Conservation (phyloP, 2,797 vertebrate species). For the Hafferia zeledoni region DNA sequence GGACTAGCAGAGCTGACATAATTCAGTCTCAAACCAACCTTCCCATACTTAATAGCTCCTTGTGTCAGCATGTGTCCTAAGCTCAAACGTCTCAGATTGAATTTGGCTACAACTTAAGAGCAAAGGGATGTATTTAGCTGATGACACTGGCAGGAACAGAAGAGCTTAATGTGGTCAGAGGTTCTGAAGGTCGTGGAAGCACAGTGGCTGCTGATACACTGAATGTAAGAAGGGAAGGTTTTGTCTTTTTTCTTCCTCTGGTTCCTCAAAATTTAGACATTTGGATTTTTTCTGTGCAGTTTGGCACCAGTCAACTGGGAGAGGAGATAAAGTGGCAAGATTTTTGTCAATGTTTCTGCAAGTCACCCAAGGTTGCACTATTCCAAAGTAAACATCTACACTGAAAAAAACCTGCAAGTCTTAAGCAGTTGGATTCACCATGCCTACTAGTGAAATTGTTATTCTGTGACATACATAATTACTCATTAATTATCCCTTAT, state of each 20-base stretch:
- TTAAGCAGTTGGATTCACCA: not conserved
- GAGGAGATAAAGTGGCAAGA: not conserved
- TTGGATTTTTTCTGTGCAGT: not conserved
- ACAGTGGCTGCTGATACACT: not conserved
- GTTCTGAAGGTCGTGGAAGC: not conserved
- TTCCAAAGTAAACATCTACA: not conserved
- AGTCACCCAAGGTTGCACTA: not conserved
- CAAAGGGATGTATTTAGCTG: not conserved
- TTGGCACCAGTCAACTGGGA: not conserved
- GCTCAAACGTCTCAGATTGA: not conserved
- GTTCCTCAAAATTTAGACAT: not conserved
- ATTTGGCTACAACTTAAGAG: not conserved
- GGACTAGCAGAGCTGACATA: constrained; percentile 18
- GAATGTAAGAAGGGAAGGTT: not conserved
- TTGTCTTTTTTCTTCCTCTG: not conserved
- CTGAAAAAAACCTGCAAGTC: not conserved
- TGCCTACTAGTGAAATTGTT: not conserved
- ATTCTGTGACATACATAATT: not conserved
- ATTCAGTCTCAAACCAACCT: not conserved
- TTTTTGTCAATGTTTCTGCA: not conserved
- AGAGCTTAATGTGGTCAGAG: not conserved
- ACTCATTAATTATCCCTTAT: not conserved
- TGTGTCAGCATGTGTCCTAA: not conserved
- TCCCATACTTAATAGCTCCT: not conserved
- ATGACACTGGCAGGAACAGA: not conserved